A percentile compares a stretch with the other conserved stretches of the same genome.
phyloP scores from a whole-genome alignment of 1,140 invertebrate genomes.

The Potamilus streckersoni region DNA sequence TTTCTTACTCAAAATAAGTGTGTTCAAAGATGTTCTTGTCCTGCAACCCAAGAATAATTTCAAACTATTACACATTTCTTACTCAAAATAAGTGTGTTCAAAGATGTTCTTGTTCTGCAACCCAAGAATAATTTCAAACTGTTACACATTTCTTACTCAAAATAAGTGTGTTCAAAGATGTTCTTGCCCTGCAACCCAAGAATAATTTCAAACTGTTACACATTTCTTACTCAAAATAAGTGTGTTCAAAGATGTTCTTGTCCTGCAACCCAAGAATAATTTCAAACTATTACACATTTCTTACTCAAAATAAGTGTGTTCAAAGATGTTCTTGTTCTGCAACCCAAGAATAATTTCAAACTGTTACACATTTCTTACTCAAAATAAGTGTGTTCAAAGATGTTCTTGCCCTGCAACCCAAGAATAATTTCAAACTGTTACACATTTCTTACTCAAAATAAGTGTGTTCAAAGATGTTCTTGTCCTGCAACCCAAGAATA shows the following conservation, averaged over 20 bases:
- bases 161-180: slow-evolving; percentile 95
- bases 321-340: slow-evolving; percentile 95
- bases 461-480: slow-evolving; percentile 95
- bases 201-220: background rate
- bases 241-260: slow-evolving; percentile 95
- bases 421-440: background rate
- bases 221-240: slow-evolving; percentile 86
- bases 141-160: slow-evolving; percentile 77
- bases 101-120: slow-evolving; percentile 96
- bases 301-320: slow-evolving; percentile 93
- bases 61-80: slow-evolving; percentile 63
- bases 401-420: slow-evolving; percentile 95
- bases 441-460: slow-evolving; percentile 85
- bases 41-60: too few species aligned
- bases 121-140: too few species aligned
- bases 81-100: slow-evolving; percentile 94
- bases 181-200: slow-evolving; percentile 96
- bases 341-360: too few species aligned
- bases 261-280: too few species aligned
- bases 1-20: slow-evolving; percentile 88
- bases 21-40: slow-evolving; percentile 97
- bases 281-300: slow-evolving; percentile 52
- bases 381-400: slow-evolving; percentile 95
- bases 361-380: slow-evolving; percentile 74
- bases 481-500: too few species aligned